Conservation (phyloP, 2,797 vertebrate species). For the Sorex maritimensis region DNA sequence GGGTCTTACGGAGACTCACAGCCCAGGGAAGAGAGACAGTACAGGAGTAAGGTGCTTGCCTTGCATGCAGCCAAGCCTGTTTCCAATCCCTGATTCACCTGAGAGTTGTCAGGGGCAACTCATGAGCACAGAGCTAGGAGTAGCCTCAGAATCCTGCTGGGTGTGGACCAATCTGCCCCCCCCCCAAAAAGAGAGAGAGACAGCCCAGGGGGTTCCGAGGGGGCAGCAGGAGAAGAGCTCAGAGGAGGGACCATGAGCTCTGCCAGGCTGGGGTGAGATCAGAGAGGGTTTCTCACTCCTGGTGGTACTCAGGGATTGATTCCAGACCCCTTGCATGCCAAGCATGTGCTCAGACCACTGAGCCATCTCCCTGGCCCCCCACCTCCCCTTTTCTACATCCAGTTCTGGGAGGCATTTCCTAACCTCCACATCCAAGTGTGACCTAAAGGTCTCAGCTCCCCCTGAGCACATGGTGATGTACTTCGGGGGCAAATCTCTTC, state of each 20-base stretch:
- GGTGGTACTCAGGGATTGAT: neutral
- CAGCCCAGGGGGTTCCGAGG: too few relatives aligned
- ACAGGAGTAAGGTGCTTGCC: too few relatives aligned
- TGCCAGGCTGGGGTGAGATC: neutral
- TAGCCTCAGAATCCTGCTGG: too few relatives aligned
- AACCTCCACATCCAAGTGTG: neutral
- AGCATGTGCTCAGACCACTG: neutral
- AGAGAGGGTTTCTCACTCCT: conserved; percentile 9
- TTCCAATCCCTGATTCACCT: too few relatives aligned
- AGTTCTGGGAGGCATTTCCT: neutral
- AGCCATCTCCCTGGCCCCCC: neutral
- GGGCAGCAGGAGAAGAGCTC: neutral
- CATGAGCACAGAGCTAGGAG: too few relatives aligned
- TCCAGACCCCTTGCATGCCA: too few relatives aligned
- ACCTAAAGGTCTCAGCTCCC: neutral
- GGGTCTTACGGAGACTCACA: neutral
- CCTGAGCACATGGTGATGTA: neutral
- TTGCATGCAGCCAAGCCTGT: too few relatives aligned
- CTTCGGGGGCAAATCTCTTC: neutral
- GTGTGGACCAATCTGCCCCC: too few relatives aligned
- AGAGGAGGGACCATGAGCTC: neutral
- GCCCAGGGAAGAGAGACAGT: neutral
- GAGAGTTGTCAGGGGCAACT: too few relatives aligned
- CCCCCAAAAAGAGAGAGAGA: neutral
- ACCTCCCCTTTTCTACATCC: neutral